These are phyloP conservation scores for Priocnemis perturbator DNA, from an alignment of 2,888 invertebrate species.

Conservation along the genomic window DNA sequence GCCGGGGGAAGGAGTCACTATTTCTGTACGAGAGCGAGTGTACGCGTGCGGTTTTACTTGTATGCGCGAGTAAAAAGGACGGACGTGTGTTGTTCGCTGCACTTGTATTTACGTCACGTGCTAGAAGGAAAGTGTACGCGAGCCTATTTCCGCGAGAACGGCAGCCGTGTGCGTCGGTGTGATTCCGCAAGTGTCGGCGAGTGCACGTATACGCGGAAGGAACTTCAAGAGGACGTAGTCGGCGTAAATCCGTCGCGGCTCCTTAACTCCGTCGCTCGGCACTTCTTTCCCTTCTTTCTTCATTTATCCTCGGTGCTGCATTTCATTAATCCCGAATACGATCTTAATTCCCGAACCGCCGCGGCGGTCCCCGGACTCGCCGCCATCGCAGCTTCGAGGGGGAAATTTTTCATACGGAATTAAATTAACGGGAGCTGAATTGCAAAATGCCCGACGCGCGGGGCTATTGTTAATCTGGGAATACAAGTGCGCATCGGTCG, in stretches of 20 bases:
- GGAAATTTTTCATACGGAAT: background rate
- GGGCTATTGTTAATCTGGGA: too few species aligned
- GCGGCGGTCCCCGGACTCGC: background rate
- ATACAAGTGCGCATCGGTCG: too few species aligned
- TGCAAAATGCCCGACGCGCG: too few species aligned
- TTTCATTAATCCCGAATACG: conserved; percentile 37
- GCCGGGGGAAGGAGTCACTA: too few species aligned
- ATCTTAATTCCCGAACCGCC: conserved; percentile 4
- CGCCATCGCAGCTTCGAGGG: background rate
- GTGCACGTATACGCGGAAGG: conserved; percentile 12
- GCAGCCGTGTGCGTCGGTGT: too few species aligned
- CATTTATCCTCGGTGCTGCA: conserved; percentile 22
- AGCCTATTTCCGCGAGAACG: too few species aligned
- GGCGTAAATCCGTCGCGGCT: conserved; percentile 41
- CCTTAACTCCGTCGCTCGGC: conserved; percentile 33
- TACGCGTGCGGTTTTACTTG: too few species aligned
- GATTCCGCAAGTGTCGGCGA: background rate
- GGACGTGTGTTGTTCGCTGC: too few species aligned
- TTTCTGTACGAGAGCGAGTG: too few species aligned
- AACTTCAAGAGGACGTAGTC: conserved; percentile 15
- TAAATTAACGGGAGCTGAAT: conserved; percentile 5
- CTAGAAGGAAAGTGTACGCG: too few species aligned
- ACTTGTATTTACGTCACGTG: too few species aligned
- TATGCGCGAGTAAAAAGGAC: too few species aligned
- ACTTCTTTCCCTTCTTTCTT: conserved; percentile 20